Conservation (phyloP, 2,797 vertebrate species). For the Sandelia bainsii region DNA sequence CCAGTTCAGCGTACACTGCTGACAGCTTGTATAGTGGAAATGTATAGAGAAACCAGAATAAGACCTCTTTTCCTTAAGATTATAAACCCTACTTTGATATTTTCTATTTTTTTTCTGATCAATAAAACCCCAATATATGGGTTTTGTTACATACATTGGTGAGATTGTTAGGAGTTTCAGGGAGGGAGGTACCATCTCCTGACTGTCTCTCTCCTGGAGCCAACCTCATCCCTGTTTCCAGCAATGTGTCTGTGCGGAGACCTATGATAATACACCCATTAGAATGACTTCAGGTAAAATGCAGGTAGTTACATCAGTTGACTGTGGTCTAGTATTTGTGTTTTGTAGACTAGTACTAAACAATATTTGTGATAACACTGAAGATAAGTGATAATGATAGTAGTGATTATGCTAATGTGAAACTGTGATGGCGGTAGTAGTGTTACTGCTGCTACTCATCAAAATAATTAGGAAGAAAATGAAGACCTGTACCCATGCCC, state of each 20-base stretch:
- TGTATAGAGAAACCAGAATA: conserved; percentile 47
- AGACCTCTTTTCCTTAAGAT: conserved; percentile 29
- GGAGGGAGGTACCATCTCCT: conserved; percentile 95
- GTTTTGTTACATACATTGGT: conserved; percentile 88
- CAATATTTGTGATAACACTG: neutral
- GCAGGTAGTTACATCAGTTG: neutral
- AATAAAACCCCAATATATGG: neutral
- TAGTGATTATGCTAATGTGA: neutral
- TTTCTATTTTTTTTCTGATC: neutral
- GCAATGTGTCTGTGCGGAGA: conserved; percentile 83
- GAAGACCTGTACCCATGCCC: conserved; percentile 80
- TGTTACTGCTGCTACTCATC: conserved; percentile 25
- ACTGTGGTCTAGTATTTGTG: too few relatives aligned
- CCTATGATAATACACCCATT: conserved; percentile 71
- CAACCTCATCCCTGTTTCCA: conserved; percentile 89
- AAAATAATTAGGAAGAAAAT: conserved; percentile 21
- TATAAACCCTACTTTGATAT: neutral
- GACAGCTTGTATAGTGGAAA: conserved; percentile 87
- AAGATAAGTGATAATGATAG: conserved; percentile 22
- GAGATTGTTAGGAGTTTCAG: conserved; percentile 97
- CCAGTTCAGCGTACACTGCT: conserved; percentile 94
- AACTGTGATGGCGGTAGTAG: conserved; percentile 3
- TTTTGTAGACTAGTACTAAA: too few relatives aligned
- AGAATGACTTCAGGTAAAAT: conserved; percentile 21
- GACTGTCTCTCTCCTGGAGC: conserved; percentile 96